phyloP scores from a whole-genome alignment of 2,888 invertebrate species.

The Drosophila seclusa region DNA sequence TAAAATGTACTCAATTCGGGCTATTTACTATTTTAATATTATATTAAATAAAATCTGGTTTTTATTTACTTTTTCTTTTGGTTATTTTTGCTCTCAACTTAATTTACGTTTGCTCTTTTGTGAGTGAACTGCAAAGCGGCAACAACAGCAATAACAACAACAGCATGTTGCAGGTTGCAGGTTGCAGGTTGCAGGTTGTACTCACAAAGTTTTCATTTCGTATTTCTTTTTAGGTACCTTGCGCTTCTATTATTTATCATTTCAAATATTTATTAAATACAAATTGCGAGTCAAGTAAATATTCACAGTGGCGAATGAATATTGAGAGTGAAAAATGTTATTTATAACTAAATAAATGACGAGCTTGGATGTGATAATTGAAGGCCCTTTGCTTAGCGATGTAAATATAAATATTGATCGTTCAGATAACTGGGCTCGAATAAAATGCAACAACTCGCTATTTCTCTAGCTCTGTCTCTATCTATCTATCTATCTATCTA shows the following conservation, averaged over 20 bases:
- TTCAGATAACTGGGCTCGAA: conserved; percentile 11
- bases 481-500: not conserved
- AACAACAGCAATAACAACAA: not conserved
- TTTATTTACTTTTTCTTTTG: not conserved
- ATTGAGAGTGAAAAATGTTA: not conserved
- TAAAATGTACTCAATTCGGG: not conserved
- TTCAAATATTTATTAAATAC: conserved; percentile 16
- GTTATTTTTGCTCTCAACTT: conserved; percentile 9
- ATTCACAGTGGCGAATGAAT: not conserved
- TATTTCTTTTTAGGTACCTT: not conserved
- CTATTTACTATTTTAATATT: not conserved
- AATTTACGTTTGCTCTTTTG: conserved; percentile 14
- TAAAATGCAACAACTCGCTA: conserved; percentile 12
- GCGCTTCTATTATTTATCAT: conserved; percentile 9
- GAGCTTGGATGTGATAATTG: conserved; percentile 24
- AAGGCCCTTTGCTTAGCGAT: conserved; percentile 40
- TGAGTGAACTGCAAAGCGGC: conserved; percentile 8
- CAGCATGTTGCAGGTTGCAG: conserved; percentile 7
- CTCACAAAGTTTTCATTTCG: not conserved
- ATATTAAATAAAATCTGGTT: not conserved
- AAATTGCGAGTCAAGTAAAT: conserved; percentile 14
- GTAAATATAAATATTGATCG: conserved; percentile 23
- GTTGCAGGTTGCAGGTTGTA: conserved; percentile 13
- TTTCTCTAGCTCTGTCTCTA: not conserved
- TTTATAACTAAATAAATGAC: conserved; percentile 45